These are phyloP conservation scores for Porites lutea DNA, from an alignment of 64 coral and sea anemone genomes.

Conservation along the genomic window DNA sequence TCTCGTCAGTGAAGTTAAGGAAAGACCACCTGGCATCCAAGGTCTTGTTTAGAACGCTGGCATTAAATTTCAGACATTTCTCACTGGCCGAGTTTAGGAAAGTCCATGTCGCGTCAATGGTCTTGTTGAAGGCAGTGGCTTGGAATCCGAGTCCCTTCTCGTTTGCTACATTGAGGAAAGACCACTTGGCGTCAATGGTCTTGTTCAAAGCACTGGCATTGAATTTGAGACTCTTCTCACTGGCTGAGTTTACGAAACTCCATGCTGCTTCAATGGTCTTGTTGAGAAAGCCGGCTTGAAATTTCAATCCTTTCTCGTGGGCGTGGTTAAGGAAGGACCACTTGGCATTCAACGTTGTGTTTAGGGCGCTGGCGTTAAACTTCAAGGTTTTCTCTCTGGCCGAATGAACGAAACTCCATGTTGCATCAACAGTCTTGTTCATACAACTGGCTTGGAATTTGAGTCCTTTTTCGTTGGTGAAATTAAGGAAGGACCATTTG, in stretches of 20 bases:
- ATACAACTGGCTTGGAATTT: slow-evolving; percentile 66
- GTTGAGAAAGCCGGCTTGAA: slow-evolving; percentile 74
- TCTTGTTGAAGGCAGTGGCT: slow-evolving; percentile 75
- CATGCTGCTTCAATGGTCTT: slow-evolving; percentile 55
- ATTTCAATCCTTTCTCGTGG: slow-evolving; percentile 73
- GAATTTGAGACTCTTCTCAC: slow-evolving; percentile 58
- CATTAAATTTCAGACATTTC: slow-evolving; percentile 74
- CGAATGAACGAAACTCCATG: slow-evolving; percentile 56
- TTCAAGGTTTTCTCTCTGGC: slow-evolving; percentile 53
- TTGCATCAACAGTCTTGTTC: slow-evolving; percentile 69
- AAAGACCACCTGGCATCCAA: slow-evolving; percentile 72
- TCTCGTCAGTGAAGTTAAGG: slow-evolving; percentile 72
- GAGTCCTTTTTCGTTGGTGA: slow-evolving; percentile 72
- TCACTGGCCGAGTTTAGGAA: slow-evolving; percentile 66
- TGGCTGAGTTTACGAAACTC: slow-evolving; percentile 51
- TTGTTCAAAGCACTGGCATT: slow-evolving; percentile 74
- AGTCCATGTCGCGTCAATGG: slow-evolving; percentile 70
- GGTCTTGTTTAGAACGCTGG: slow-evolving; percentile 72
- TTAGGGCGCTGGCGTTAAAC: slow-evolving; percentile 65
- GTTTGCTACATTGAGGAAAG: slow-evolving; percentile 39
- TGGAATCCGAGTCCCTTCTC: slow-evolving; percentile 81
- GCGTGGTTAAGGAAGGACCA: slow-evolving; percentile 70
- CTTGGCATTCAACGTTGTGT: slow-evolving; percentile 73
- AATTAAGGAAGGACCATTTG: slow-evolving; percentile 68
- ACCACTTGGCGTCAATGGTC: slow-evolving; percentile 45